Evolutionary conservation across 2,888 invertebrate species (phyloP).

Genomic region (Metopia argyrocephala): DNA sequence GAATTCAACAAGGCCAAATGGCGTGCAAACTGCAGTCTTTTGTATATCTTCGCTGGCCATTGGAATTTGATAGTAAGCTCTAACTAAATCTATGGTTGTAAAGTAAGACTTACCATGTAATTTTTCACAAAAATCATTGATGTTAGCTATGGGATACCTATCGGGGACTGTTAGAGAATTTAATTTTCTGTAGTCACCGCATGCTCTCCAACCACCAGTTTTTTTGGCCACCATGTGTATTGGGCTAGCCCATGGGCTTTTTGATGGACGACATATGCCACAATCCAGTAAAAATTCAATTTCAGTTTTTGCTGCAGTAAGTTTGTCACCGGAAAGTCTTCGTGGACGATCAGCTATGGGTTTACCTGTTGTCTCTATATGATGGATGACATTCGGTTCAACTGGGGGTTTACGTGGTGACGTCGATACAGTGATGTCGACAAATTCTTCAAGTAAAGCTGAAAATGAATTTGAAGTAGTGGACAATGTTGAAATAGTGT

Average conservation of each 20-base stretch:
- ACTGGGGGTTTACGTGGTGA: conserved; percentile 4
- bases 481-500: conserved; percentile 39
- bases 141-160: conserved; percentile 33
- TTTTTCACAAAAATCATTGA: conserved; percentile 48
- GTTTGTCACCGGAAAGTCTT: conserved; percentile 46
- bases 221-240: conserved; percentile 46
- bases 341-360: conserved; percentile 39
- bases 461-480: conserved; percentile 10
- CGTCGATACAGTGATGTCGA: conserved; percentile 37
- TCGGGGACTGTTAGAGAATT: conserved; percentile 21
- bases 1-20: conserved; percentile 22
- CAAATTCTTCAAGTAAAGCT: conserved; percentile 30
- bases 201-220: conserved; percentile 39
- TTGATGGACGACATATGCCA: conserved; percentile 42
- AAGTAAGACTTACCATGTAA: conserved; percentile 55
- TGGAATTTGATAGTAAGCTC: conserved; percentile 60
- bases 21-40: conserved; percentile 30
- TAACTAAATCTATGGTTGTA: conserved; percentile 51
- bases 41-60: conserved; percentile 51
- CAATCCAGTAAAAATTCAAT: conserved; percentile 41
- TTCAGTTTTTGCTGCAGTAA: conserved; percentile 37
- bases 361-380: conserved; percentile 44
- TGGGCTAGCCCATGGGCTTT: conserved; percentile 41
- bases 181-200: conserved; percentile 28
- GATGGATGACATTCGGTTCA: conserved; percentile 16